These are phyloP conservation scores for Macaria liturata DNA, from an alignment of 2,888 invertebrate genomes.

Conservation along the genomic window DNA sequence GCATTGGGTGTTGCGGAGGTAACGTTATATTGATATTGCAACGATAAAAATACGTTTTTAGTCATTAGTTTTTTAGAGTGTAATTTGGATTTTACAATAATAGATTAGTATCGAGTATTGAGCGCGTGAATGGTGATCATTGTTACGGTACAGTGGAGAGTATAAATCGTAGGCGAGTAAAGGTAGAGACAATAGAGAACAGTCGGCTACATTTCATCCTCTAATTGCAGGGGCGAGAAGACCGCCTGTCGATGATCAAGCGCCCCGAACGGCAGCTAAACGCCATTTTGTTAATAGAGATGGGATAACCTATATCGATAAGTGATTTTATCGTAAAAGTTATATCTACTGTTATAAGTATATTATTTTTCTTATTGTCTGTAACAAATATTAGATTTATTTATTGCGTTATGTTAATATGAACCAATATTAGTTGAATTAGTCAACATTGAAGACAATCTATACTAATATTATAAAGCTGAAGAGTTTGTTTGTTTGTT, in stretches of 20 bases:
- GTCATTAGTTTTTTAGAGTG: too few species aligned
- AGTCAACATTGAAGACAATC: too few species aligned
- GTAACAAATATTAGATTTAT: too few species aligned
- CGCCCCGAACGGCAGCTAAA: slow-evolving; percentile 65
- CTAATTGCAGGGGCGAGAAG: slow-evolving; percentile 65
- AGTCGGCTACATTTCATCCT: slow-evolving; percentile 64
- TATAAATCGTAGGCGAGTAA: slow-evolving; percentile 46
- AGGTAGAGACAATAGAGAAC: slow-evolving; percentile 59
- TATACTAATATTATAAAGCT: too few species aligned
- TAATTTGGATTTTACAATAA: too few species aligned
- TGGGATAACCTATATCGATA: slow-evolving; percentile 16
- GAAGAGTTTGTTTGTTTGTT: too few species aligned
- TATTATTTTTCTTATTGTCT: neutral
- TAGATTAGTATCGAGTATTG: neutral
- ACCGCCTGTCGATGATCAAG: slow-evolving; percentile 53
- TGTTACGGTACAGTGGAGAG: slow-evolving; percentile 32
- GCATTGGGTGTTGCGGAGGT: neutral
- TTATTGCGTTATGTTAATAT: too few species aligned
- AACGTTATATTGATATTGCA: too few species aligned
- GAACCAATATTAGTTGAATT: too few species aligned
- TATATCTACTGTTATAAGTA: neutral
- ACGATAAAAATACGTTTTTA: too few species aligned
- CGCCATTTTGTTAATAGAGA: slow-evolving; percentile 53
- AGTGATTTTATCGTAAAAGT: slow-evolving; percentile 16
- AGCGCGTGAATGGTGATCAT: slow-evolving; percentile 39